A percentile compares a stretch with the other conserved stretches of the same genome.
These are phyloP conservation scores for Anomalospiza imberbis DNA, from an alignment of 2,797 vertebrate genomes.

Conservation along the genomic window DNA sequence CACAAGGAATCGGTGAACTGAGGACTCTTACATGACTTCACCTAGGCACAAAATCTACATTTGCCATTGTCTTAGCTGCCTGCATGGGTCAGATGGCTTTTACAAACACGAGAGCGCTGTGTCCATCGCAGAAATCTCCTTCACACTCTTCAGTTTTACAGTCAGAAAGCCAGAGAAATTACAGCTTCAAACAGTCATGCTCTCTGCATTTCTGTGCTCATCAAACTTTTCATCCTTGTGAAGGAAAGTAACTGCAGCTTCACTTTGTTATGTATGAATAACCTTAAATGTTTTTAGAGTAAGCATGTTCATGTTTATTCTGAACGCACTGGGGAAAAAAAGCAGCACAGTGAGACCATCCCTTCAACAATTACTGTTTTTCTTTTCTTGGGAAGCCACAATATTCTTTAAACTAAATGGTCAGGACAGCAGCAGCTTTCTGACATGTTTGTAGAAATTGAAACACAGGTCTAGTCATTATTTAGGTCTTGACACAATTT, in stretches of 20 bases:
- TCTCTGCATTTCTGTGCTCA: background rate
- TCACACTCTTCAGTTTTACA: background rate
- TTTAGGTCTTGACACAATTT: background rate
- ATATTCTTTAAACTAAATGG: background rate
- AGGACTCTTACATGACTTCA: background rate
- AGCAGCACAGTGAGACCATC: background rate
- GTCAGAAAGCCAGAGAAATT: background rate
- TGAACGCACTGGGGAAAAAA: background rate
- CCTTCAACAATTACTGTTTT: rapidly evolving
- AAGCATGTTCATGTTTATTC: background rate
- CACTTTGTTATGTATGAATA: background rate
- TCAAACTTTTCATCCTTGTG: background rate
- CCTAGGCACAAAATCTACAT: background rate
- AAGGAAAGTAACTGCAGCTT: background rate
- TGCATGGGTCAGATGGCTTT: background rate
- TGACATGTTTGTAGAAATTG: background rate
- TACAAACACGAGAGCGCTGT: background rate
- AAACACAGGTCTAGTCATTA: background rate
- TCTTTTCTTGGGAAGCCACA: background rate
- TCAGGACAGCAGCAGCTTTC: background rate
- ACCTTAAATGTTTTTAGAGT: background rate
- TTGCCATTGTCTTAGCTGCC: background rate
- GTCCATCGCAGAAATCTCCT: background rate
- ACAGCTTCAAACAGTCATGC: background rate
- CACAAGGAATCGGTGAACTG: rapidly evolving